phyloP scores from a whole-genome alignment of 2,888 invertebrate genomes.

The Lissonota sp. region DNA sequence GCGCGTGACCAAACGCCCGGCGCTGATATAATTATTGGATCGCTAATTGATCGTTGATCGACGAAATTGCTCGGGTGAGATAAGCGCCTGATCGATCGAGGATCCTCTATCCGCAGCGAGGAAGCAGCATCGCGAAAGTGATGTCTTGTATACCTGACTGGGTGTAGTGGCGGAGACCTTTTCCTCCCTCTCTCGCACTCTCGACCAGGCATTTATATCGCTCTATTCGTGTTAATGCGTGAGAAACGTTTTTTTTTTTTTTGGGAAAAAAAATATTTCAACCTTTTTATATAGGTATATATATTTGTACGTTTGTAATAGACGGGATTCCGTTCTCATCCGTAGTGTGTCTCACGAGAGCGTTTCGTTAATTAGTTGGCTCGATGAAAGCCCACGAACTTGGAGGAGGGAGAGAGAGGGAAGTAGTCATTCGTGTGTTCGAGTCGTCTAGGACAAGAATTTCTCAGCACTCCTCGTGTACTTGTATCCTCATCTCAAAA shows the following conservation, averaged over 20 bases:
- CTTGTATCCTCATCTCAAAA: too few species aligned
- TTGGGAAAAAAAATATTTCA: conserved; percentile 46
- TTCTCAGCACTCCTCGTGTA: conserved; percentile 45
- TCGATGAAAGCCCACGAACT: conserved; percentile 3
- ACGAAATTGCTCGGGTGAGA: conserved; percentile 61
- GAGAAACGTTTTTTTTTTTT: conserved; percentile 63
- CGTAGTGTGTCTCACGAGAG: conserved; percentile 30
- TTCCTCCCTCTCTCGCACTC: conserved; percentile 54
- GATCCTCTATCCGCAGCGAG: conserved; percentile 23
- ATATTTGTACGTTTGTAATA: conserved; percentile 6
- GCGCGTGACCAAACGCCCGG: conserved; percentile 53
- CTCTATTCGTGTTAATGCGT: conserved; percentile 61
- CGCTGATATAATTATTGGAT: conserved; percentile 73
- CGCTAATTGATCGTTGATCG: conserved; percentile 79
- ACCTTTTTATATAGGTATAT: not conserved
- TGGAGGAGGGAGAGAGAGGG: conserved; percentile 29
- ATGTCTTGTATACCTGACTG: conserved; percentile 33
- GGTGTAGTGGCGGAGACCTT: too few species aligned
- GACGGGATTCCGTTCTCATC: conserved; percentile 19
- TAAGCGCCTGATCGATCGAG: conserved; percentile 67
- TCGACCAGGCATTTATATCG: conserved; percentile 46
- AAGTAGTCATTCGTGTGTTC: conserved; percentile 34
- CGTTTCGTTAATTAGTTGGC: conserved; percentile 57
- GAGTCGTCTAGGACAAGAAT: conserved; percentile 61
- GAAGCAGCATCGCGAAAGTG: not conserved